Percentiles rank a stretch among this genome's conserved stretches.
Conservation (phyloP, 2,888 invertebrate species). For the Priocnemis perturbator region DNA sequence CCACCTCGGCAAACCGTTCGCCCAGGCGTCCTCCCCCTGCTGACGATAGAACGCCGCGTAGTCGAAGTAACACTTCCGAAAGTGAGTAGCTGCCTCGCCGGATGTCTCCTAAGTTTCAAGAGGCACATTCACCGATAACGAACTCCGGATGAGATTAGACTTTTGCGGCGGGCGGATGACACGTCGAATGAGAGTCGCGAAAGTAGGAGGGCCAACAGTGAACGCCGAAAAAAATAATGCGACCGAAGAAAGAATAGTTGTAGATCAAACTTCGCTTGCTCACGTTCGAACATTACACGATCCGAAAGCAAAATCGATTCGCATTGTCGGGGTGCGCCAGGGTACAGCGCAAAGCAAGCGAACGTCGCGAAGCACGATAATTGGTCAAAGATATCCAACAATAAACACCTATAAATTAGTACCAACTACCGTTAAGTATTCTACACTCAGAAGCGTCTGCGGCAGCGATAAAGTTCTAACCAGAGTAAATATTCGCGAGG, state of each 20-base stretch:
- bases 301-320: background rate
- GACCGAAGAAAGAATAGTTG: no score
- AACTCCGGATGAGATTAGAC: conserved; percentile 21
- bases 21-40: background rate
- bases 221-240: background rate
- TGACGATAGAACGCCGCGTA: conserved; percentile 14
- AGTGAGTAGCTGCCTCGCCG: conserved; percentile 28
- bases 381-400: background rate
- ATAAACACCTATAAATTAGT: no score
- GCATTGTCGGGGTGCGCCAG: background rate
- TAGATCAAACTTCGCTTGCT: no score
- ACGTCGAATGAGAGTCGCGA: conserved; percentile 1
- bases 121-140: conserved; percentile 40
- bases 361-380: no score
- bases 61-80: conserved; percentile 22
- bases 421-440: no score
- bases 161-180: no score
- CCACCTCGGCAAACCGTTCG: conserved; percentile 9
- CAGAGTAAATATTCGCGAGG: no score
- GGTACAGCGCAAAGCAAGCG: background rate
- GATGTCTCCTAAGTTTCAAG: conserved; percentile 37
- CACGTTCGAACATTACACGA: no score
- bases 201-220: background rate
- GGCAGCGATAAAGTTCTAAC: no score
- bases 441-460: no score